Evolutionary conservation across 2,888 invertebrate genomes (phyloP).

Genomic region (Sympetrum striolatum): DNA sequence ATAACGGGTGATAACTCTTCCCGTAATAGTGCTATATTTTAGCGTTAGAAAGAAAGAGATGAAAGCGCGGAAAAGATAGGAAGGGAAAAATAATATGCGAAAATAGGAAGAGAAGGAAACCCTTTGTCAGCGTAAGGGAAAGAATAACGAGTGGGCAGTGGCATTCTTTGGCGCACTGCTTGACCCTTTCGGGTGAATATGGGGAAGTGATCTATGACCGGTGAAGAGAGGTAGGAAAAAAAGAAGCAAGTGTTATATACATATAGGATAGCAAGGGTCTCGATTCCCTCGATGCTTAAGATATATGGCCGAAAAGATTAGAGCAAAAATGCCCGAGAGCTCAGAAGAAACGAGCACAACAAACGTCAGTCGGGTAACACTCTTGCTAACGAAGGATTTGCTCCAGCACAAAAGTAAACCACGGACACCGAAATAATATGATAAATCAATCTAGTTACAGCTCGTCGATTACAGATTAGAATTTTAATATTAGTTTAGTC

Average conservation of each 20-base stretch:
- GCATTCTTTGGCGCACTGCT: slow-evolving; percentile 16
- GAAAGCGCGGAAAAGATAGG: not conserved
- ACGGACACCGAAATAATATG: too few relatives aligned
- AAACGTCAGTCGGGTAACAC: too few relatives aligned
- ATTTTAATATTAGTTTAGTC: too few relatives aligned
- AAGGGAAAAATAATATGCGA: not conserved
- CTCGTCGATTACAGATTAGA: too few relatives aligned
- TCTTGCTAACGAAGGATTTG: too few relatives aligned
- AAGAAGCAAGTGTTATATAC: not conserved
- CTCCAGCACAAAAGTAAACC: too few relatives aligned
- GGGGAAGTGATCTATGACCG: slow-evolving; percentile 20
- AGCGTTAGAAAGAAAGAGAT: not conserved
- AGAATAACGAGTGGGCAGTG: slow-evolving; percentile 11
- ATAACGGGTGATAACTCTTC: not conserved
- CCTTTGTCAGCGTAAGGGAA: slow-evolving; percentile 21
- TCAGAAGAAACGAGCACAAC: not conserved
- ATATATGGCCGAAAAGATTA: not conserved
- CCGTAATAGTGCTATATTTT: not conserved
- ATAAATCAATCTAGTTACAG: too few relatives aligned
- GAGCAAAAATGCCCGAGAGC: not conserved
- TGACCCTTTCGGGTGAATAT: slow-evolving; percentile 34
- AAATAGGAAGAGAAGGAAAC: not conserved
- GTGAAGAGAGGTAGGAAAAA: not conserved
- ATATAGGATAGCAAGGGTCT: not conserved
- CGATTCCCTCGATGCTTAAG: not conserved